These are phyloP conservation scores for Linurgus olivaceus DNA, from an alignment of 2,797 vertebrate genomes.

Conservation along the genomic window DNA sequence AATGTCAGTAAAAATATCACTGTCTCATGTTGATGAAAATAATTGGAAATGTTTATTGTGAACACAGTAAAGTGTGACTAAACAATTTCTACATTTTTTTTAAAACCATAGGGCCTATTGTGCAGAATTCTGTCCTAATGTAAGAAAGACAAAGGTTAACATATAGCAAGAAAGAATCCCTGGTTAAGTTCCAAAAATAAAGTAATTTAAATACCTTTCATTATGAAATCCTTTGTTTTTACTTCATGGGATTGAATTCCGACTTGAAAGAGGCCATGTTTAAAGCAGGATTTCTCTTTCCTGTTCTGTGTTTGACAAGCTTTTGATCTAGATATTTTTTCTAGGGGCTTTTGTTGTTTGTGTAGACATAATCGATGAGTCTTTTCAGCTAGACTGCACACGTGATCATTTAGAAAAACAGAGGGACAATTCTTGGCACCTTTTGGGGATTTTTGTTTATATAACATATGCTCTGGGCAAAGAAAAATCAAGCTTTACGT, in stretches of 20 bases:
- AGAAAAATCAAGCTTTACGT: slow-evolving; percentile 58
- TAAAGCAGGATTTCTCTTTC: slow-evolving; percentile 79
- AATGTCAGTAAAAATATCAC: background rate
- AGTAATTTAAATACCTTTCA: slow-evolving; percentile 67
- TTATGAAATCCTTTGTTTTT: slow-evolving; percentile 71
- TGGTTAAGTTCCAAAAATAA: slow-evolving; percentile 63
- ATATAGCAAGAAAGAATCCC: slow-evolving; percentile 20
- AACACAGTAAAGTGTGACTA: background rate
- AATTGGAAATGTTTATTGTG: background rate
- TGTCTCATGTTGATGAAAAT: background rate
- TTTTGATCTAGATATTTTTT: slow-evolving; percentile 75
- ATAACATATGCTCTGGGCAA: slow-evolving; percentile 63
- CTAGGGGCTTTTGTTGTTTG: slow-evolving; percentile 76
- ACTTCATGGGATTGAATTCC: slow-evolving; percentile 66
- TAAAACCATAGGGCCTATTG: background rate
- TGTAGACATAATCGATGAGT: slow-evolving; percentile 76
- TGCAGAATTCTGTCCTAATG: background rate
- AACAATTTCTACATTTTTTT: background rate
- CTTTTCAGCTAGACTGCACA: slow-evolving; percentile 83
- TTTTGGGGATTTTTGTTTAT: slow-evolving; percentile 66
- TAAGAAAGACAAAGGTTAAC: slow-evolving; percentile 24
- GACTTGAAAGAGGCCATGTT: slow-evolving; percentile 82
- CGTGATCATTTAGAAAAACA: slow-evolving; percentile 70
- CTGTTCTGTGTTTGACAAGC: slow-evolving; percentile 66
- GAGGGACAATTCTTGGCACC: slow-evolving; percentile 69